Evolutionary conservation across 23 tunicate species (phyloP), one percentile per base, ranked within the genome.

Genomic region (Phallusia fumigata): DNA sequence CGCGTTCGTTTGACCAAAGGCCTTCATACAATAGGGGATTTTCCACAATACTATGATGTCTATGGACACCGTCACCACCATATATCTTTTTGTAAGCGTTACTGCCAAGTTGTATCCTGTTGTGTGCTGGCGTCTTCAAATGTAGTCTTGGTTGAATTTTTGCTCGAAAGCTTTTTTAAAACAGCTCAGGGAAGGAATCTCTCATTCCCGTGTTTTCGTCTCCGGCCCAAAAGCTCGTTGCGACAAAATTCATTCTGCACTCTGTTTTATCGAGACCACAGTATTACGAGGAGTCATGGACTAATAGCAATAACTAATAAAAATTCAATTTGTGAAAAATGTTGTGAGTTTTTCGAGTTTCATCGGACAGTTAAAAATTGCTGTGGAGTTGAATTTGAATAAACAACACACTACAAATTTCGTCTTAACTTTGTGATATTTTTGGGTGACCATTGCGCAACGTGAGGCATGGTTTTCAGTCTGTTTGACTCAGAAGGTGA

Each of bases 221-320:
- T 3, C 28, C 69, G 28, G 26, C 69, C 13, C 28, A 58, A 58
- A 40, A 40, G 47, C 10, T 40, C 10, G 5, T 10, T 10, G 47
- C 47, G 47, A 40, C 47, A 40, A 40, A n/a, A 40, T 40, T 40
- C 47, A 40, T 10, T 40, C 47, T 3, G 47, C 47, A 10, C 11
- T 6, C 11, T 58, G 16, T 58, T 58, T 58, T 16, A 58, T 22
- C 13, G 13, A 22, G 13, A 58, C 69, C 10, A 5, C 69, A 58
- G 69, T 58, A 58, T 58, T 58, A 58, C 69, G 3, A 21, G 28
- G 28, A 58, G 11, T 58, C 28, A 24, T 58, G 69, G 69, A 58
- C 69, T 58, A 58, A 58, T 58, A 58, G 69, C 69, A 58, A 58
- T 58, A 58, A 58, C 69, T 58, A 58, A 58, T 58, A 58, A 58